Conservation (phyloP, 2,797 vertebrate genomes). For the Basileuterus tristriatus region DNA sequence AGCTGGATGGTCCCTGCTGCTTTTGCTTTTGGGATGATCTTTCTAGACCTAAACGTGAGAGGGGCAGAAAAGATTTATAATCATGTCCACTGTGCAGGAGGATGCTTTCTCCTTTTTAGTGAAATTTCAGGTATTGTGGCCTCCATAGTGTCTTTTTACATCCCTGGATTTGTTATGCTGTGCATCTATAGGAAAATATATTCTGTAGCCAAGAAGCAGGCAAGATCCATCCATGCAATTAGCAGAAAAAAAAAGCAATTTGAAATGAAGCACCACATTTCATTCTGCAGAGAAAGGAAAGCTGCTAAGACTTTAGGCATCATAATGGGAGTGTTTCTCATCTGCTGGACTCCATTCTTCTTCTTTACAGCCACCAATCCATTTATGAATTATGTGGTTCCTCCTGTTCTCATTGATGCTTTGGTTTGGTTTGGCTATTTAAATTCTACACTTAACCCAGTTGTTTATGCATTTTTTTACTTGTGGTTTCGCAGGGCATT, state of each 20-base stretch:
- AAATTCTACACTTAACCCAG: constrained; percentile 86
- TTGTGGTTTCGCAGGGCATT: constrained; percentile 84
- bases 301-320: constrained; percentile 82
- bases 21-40: constrained; percentile 81
- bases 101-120: constrained; percentile 78
- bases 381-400: constrained; percentile 68
- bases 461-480: constrained; percentile 88
- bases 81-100: constrained; percentile 70
- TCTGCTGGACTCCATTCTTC: constrained; percentile 86
- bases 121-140: constrained; percentile 73
- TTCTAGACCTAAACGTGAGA: constrained; percentile 76
- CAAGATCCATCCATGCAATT: constrained; percentile 72
- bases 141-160: constrained; percentile 76
- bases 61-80: constrained; percentile 68
- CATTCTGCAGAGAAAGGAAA: constrained; percentile 77
- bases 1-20: constrained; percentile 82
- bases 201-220: constrained; percentile 80
- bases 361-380: constrained; percentile 76
- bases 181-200: constrained; percentile 86
- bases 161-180: constrained; percentile 84
- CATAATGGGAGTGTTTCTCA: constrained; percentile 83
- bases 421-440: constrained; percentile 84
- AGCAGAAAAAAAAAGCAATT: constrained; percentile 32
- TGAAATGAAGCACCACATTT: constrained; percentile 50
- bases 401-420: constrained; percentile 72